Evolutionary conservation across 2,888 invertebrate genomes (phyloP).

Genomic region (Pristionchus arcanus): DNA sequence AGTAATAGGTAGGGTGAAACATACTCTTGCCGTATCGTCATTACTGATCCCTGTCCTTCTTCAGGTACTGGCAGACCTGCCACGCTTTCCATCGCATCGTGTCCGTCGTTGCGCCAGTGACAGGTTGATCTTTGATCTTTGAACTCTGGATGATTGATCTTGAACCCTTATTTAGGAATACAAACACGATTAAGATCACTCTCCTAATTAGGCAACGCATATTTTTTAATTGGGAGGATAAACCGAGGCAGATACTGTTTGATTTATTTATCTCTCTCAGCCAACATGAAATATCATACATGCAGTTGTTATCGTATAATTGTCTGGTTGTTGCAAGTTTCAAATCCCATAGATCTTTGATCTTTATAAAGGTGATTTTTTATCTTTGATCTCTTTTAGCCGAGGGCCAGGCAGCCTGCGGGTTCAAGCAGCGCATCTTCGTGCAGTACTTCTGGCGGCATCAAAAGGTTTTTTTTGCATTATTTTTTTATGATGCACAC

Average conservation of each 20-base stretch:
- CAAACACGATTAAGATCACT: too few relatives aligned
- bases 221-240: too few relatives aligned
- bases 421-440: conserved; percentile 69
- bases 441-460: conserved; percentile 73
- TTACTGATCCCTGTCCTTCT: neutral
- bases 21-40: neutral
- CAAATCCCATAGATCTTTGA: neutral
- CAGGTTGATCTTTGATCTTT: conserved; percentile 57
- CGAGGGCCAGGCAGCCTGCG: conserved; percentile 61
- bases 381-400: conserved; percentile 25
- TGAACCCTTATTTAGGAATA: too few relatives aligned
- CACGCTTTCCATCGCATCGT: conserved; percentile 74
- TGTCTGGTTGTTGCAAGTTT: too few relatives aligned
- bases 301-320: too few relatives aligned
- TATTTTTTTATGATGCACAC: too few relatives aligned
- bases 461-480: conserved; percentile 60
- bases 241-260: too few relatives aligned
- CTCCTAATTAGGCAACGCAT: too few relatives aligned
- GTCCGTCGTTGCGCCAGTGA: conserved; percentile 69
- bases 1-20: neutral
- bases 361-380: too few relatives aligned
- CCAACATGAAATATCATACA: too few relatives aligned
- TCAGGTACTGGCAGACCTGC: conserved; percentile 73
- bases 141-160: neutral
- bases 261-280: too few relatives aligned